Evolutionary conservation across 2,113 vertebrate genomes (phyloP), one percentile per base, ranked within the genome.

Genomic region (Chaenocephalus aceratus): DNA sequence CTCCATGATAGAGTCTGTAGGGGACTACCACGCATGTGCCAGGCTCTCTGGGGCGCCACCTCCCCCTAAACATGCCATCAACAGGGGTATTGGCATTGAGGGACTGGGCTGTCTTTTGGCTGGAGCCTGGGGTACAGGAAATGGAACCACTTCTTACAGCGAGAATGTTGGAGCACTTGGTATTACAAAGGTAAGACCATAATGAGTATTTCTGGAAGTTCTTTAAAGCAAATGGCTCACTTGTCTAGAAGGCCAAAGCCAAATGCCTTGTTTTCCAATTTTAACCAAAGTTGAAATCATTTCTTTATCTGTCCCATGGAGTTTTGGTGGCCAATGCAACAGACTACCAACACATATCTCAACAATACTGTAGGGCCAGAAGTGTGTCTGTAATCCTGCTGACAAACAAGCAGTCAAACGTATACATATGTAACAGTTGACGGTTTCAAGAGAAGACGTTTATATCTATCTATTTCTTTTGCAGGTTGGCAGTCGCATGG

Each of bases 1-100:
- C 49, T 99, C 98, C 68, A 97, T 99, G 96, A 93, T 99, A 77
- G 98, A 99, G 83, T 99, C 98, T 0, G 94, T 99, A 34, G 98
- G 98, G 0, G 98, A 99, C 87, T 99, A 99, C 77, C 96, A 97
- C 0, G 97, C 98, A 23, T 99, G 98, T 10, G 97, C 98, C 54
- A 95, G 96, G 26, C 94, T 99, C 18, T 96, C 95, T 0, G 97
- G 97, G 0, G 98, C 97, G 6, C 97, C 97, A 0, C 95, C 96
- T 0, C 98, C 98, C 0, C 97, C 98, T 0, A 95, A 94, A 84
- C 97, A 99, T 0, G 98, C 97, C 57, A 93, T 99, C 89, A 98
- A 94, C 93, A 95, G 98, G 0, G 98, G 97, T 1, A 98, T 99
- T 0, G 96, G 96, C 2, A 95, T 99, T 0, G 97, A 99, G 85